A percentile compares a stretch with the other conserved stretches of the same genome.
Evolutionary conservation across 2,888 invertebrate species (phyloP).

Genomic region (Alsophila aescularia): DNA sequence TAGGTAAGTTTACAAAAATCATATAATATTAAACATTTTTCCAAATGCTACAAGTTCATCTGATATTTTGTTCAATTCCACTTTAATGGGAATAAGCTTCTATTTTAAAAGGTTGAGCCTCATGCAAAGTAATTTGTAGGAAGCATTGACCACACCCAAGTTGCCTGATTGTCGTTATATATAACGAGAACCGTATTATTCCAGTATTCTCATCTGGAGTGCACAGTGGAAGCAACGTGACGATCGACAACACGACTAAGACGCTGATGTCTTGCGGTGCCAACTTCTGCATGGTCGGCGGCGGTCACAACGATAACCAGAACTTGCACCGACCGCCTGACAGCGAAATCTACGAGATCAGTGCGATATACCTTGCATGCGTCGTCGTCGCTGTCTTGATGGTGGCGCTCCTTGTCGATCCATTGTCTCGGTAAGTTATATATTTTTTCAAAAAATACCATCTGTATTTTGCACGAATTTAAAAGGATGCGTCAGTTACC

Average conservation of each 20-base stretch:
- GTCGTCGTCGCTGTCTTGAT: slow-evolving; percentile 93
- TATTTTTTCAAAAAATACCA: neutral
- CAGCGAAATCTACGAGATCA: slow-evolving; percentile 94
- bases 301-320: slow-evolving; percentile 86
- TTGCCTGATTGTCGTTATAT: neutral
- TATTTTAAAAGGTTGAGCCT: no score
- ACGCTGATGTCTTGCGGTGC: slow-evolving; percentile 89
- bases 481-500: no score
- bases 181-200: slow-evolving; percentile 4
- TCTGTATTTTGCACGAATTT: no score
- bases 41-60: neutral
- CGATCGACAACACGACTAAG: slow-evolving; percentile 73
- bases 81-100: no score
- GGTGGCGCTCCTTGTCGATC: slow-evolving; percentile 95
- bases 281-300: slow-evolving; percentile 91
- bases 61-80: no score
- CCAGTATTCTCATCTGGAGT: slow-evolving; percentile 91
- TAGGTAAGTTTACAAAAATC: slow-evolving; percentile 85
- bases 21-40: neutral
- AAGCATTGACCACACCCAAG: neutral
- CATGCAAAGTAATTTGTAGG: neutral
- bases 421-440: slow-evolving; percentile 89
- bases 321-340: slow-evolving; percentile 92
- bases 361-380: slow-evolving; percentile 94
- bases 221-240: slow-evolving; percentile 80